Evolutionary conservation across 2,113 vertebrate genomes (phyloP).

Genomic region (Burhinus bistriatus): DNA sequence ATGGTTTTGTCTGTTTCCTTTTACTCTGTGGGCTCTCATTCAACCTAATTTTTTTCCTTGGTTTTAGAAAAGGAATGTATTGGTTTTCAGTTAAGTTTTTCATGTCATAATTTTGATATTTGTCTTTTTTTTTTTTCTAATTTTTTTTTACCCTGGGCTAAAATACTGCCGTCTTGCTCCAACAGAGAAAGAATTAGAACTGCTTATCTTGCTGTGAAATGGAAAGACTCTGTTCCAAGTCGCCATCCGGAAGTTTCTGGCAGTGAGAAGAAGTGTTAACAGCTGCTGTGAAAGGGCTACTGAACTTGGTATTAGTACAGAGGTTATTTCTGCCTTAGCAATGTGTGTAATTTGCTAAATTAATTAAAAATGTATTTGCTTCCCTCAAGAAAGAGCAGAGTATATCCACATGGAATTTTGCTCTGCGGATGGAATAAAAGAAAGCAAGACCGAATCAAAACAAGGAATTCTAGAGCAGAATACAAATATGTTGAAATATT

Average conservation of each 20-base stretch:
- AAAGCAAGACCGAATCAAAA: not conserved
- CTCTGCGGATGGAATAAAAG: not conserved
- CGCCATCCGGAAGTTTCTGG: constrained; percentile 36
- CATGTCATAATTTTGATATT: not conserved
- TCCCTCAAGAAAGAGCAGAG: not conserved
- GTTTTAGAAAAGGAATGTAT: not conserved
- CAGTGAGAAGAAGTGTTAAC: constrained; percentile 43
- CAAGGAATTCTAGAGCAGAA: not conserved
- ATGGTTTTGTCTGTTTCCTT: constrained; percentile 22
- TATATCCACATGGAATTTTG: not conserved
- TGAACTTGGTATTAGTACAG: not conserved
- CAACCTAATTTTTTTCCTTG: not conserved
- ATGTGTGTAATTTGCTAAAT: not conserved
- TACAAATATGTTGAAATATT: not conserved
- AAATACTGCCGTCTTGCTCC: not conserved
- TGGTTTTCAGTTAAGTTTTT: not conserved
- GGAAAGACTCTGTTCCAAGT: constrained; percentile 1
- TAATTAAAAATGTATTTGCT: constrained; percentile 24
- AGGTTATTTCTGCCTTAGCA: constrained; percentile 13
- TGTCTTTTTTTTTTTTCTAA: not conserved
- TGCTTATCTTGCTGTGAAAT: constrained; percentile 25
- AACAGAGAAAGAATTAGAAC: not conserved
- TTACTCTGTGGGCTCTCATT: not conserved
- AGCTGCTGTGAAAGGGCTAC: constrained; percentile 22
- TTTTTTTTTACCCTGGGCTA: fast-evolving